Percentiles rank a stretch among this genome's conserved stretches.
Evolutionary conservation across 2,888 invertebrate species (phyloP).

Genomic region (Rhingia campestris): DNA sequence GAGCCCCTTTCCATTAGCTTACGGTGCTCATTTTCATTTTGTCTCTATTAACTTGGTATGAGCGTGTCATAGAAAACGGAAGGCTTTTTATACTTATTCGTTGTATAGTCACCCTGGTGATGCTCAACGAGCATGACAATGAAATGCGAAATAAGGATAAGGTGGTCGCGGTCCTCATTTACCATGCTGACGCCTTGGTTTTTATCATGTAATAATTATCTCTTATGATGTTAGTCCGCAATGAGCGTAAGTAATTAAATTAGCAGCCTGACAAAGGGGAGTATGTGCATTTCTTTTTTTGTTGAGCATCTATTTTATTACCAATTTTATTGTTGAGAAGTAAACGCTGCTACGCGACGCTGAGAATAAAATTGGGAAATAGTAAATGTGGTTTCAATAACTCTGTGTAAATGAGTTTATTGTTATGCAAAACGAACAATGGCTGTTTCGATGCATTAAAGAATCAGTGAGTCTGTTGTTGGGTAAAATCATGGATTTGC

Average conservation of each 20-base stretch:
- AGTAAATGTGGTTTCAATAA: conserved; percentile 54
- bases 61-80: conserved; percentile 17
- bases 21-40: conserved; percentile 20
- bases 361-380: conserved; percentile 1
- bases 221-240: conserved; percentile 76
- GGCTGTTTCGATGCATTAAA: conserved; percentile 21
- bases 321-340: conserved; percentile 26
- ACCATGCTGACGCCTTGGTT: conserved; percentile 70
- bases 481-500: background rate
- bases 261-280: conserved; percentile 76
- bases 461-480: conserved; percentile 39
- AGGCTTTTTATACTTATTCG: conserved; percentile 43
- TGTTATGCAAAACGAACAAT: conserved; percentile 57
- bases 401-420: conserved; percentile 18
- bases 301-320: conserved; percentile 35
- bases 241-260: conserved; percentile 82
- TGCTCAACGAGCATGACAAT: conserved; percentile 71
- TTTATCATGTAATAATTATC: conserved; percentile 72
- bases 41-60: conserved; percentile 41
- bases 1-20: conserved; percentile 38
- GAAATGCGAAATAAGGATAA: conserved; percentile 36
- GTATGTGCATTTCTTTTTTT: background rate
- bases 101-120: conserved; percentile 57
- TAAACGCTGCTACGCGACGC: background rate
- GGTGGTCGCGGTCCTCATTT: conserved; percentile 38